Base-by-base conservation (phyloP, 2,113 vertebrate genomes). In the Gulo gulo region DNA sequence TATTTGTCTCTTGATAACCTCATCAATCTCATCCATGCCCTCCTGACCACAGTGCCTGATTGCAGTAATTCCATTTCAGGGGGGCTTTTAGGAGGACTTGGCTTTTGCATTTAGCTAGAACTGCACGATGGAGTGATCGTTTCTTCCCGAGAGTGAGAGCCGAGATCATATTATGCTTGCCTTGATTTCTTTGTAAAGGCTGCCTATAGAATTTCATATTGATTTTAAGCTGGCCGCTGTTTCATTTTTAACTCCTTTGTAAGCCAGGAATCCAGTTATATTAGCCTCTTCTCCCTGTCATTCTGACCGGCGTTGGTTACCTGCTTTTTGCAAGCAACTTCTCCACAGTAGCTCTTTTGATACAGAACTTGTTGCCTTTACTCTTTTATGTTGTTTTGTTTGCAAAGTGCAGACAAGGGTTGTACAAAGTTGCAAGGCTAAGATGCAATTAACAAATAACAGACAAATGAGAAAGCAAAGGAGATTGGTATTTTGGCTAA, bases 191-290 rank as follows among this genome's bases (percentile, higher is more conserved):
- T 97, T 97, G 97, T 94, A 87, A 97, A 97, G 97, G 92, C 84
- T 94, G 94, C 95, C 94, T 97, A 97, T 98, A 95, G 96, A 98
- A 96, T 98, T 98, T 96, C 97, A 85, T 97, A 98, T 97, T 97
- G 97, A 97, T 97, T 97, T 97, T 85, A 95, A 97, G 84, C 96
- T 91, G 97, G 88, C 71, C 71, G 47, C 95, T 90, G 76, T 88
- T 96, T 97, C 97, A 88, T 97, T 94, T 97, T 96, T 97, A 97
- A 95, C 97, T 97, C 96, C 97, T 96, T 96, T 90, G 97, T 94
- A 50, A 96, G 95, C 88, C 18, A 71, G 42, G 59, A 96, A 96
- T 96, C 95, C 15, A 1, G 96, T 74, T 93, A 57, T 94, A 73
- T 96, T 92, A 95, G 94, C 5, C 31, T 95, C 97, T 82, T 39